Conservation (phyloP, 2,888 invertebrate genomes). For the Drepana falcataria region DNA sequence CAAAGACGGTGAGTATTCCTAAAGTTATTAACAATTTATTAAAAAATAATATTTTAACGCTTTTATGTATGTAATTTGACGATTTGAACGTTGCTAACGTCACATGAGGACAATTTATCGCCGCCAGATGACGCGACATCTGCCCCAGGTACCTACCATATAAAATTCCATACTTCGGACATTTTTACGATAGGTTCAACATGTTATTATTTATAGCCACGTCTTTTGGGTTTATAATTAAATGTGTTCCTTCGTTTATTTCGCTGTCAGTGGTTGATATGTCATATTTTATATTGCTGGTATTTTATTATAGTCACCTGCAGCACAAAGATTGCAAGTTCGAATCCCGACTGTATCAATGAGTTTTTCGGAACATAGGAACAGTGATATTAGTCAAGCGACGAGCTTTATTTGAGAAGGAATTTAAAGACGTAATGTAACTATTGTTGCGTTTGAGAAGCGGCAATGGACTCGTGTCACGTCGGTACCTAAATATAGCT, state of each 20-base stretch:
- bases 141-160: constrained; percentile 26
- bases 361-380: too few relatives aligned
- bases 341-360: too few relatives aligned
- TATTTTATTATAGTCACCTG: background rate
- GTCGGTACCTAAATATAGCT: too few relatives aligned
- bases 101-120: constrained; percentile 28
- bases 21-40: too few relatives aligned
- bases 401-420: too few relatives aligned
- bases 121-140: constrained; percentile 46
- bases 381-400: too few relatives aligned
- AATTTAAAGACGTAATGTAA: too few relatives aligned
- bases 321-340: too few relatives aligned
- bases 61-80: constrained; percentile 1
- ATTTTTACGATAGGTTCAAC: constrained; percentile 34
- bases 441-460: too few relatives aligned
- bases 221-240: constrained; percentile 21
- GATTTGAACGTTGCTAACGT: constrained; percentile 1
- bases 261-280: background rate
- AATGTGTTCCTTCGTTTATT: background rate
- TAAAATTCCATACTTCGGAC: constrained; percentile 35
- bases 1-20: too few relatives aligned
- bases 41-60: background rate
- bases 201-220: constrained; percentile 23
- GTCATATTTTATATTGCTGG: background rate
- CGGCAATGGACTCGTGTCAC: too few relatives aligned